These are phyloP conservation scores for Caenorhabditis sulstoni DNA, from an alignment of 2,888 invertebrate species.

Conservation along the genomic window DNA sequence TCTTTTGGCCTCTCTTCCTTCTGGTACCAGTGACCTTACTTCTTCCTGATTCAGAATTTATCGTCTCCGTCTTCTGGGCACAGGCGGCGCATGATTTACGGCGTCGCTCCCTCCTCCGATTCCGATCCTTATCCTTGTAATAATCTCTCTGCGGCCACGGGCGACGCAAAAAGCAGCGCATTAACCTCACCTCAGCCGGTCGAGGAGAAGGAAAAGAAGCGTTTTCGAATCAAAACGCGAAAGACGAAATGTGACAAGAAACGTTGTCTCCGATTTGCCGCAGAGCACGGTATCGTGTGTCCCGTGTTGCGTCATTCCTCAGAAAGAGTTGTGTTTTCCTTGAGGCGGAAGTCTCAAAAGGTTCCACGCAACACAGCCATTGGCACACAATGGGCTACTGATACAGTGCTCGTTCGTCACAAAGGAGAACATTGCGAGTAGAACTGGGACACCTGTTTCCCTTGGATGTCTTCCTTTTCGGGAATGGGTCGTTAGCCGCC, in stretches of 20 bases:
- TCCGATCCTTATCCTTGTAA: conserved; percentile 58
- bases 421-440: conserved; percentile 8
- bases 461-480: conserved; percentile 30
- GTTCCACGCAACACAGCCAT: conserved; percentile 40
- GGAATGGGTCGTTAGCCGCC: conserved; percentile 43
- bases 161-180: conserved; percentile 18
- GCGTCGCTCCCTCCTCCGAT: conserved; percentile 52
- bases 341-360: conserved; percentile 49
- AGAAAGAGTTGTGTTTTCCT: conserved; percentile 32
- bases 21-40: conserved; percentile 49
- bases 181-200: conserved; percentile 25
- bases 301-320: conserved; percentile 35
- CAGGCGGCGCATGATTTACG: conserved; percentile 59
- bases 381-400: conserved; percentile 41
- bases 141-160: conserved; percentile 37
- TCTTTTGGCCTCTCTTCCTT: conserved; percentile 29
- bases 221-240: conserved; percentile 21
- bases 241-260: conserved; percentile 10
- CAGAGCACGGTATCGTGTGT: conserved; percentile 36
- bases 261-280: conserved; percentile 15
- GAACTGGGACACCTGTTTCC: conserved; percentile 25
- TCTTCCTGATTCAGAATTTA: conserved; percentile 55
- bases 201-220: too few relatives aligned
- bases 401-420: conserved; percentile 33
- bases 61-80: conserved; percentile 49